These are phyloP conservation scores for Lichenostomus cassidix DNA, from an alignment of 2,113 vertebrate species.

Conservation along the genomic window DNA sequence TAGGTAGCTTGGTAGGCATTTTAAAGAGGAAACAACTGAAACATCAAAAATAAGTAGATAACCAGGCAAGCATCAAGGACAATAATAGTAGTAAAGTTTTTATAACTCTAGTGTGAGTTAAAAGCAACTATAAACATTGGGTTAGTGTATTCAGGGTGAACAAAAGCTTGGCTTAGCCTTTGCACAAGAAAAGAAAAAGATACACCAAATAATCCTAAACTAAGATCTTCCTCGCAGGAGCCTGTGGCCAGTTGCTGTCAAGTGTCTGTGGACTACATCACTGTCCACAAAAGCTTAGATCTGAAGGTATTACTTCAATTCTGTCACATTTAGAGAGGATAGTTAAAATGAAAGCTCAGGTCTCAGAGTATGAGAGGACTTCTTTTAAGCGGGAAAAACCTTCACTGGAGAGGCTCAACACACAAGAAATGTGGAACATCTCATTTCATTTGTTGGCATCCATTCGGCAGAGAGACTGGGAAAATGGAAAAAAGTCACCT, in stretches of 20 bases:
- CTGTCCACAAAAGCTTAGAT: neutral
- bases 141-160: neutral
- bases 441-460: neutral
- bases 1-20: neutral
- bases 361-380: neutral
- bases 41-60: neutral
- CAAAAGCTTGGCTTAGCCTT: neutral
- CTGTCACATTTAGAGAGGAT: neutral
- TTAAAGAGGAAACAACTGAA: neutral
- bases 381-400: neutral
- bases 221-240: neutral
- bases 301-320: neutral
- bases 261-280: neutral
- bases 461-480: neutral
- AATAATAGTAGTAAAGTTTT: neutral
- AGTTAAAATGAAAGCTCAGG: neutral
- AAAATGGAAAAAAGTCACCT: neutral
- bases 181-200: neutral
- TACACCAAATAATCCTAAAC: neutral
- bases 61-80: neutral
- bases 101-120: neutral
- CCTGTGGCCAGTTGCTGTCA: neutral
- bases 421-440: neutral
- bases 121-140: neutral
- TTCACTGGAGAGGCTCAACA: neutral